Base-by-base conservation (phyloP, 35 echinoderm and acorn worm genomes). In the Holothuria glaberrima region DNA sequence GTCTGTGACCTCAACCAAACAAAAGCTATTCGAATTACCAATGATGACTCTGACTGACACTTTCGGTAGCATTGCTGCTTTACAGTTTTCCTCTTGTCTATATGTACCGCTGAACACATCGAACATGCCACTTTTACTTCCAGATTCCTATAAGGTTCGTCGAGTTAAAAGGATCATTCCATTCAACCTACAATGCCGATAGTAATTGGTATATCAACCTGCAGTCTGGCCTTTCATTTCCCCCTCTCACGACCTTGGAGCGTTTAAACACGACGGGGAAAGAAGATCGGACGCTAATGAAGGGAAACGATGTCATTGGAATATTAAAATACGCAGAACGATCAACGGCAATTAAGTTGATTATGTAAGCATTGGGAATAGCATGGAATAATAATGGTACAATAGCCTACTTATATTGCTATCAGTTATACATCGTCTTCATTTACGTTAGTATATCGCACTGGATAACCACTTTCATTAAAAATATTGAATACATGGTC, bases 251-350 rank as follows among this genome's bases (percentile, higher is more conserved):
- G 69, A 72, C n/a, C 31, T 72, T 72, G 69, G 31, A 72, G 69
- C 69, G 69, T 72, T 72, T 72, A 72, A 72, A 72, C 69, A 72
- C 69, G 69, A 72, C 31, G 69, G 69, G 69, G 69, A 72, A 72
- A 72, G 69, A 72, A 72, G 69, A 72, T 72, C 0, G 69, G 69
- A 72, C 69, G 69, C 0, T n/a, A 72, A 72, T 72, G 69, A 72
- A 72, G 69, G 69, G 31, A 33, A 72, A 72, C 69, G 69, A 72
- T 33, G 69, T 72, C 69, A 72, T 33, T 72, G 69, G 69, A 72
- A 72, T 72, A 72, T 5, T 72, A 27, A 72, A 72, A 72, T 72
- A 72, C 69, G 69, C 69, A 33, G 69, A 72, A 5, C 19, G 31
- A 72, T 72, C 69, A 5, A 72, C 5, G 69, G 5, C 69, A 72